Percentiles rank a stretch among this genome's conserved stretches.
These are phyloP conservation scores for Pomatorhinus ruficollis DNA, from an alignment of 2,113 vertebrate species.

Conservation along the genomic window DNA sequence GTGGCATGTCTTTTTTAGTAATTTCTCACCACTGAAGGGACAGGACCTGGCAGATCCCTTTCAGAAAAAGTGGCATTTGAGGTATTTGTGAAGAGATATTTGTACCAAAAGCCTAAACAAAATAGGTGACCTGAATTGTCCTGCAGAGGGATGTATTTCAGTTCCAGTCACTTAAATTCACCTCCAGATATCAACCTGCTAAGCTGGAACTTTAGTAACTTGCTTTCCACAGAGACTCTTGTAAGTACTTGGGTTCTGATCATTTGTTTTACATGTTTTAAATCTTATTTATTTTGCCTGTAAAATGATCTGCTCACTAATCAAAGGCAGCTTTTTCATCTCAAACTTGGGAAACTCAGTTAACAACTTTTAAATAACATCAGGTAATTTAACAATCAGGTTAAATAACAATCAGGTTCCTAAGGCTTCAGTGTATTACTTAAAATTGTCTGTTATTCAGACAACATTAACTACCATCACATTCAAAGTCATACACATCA, in stretches of 20 bases:
- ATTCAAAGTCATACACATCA: conserved; percentile 59
- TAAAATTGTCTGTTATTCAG: conserved; percentile 61
- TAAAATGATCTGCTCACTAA: background rate
- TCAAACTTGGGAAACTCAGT: conserved; percentile 35
- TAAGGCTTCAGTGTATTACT: conserved; percentile 35
- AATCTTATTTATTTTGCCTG: background rate
- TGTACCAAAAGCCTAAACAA: background rate
- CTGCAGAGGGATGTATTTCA: background rate
- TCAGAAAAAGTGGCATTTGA: background rate
- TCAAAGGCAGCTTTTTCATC: conserved; percentile 43
- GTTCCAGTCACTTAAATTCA: background rate
- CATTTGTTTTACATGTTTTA: background rate
- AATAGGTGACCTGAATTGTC: background rate
- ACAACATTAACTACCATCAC: conserved; percentile 50
- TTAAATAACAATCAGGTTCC: background rate
- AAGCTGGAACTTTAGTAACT: background rate
- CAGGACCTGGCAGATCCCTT: background rate
- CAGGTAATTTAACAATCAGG: background rate
- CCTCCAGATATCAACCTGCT: background rate
- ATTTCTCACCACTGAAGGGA: background rate
- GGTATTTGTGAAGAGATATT: background rate
- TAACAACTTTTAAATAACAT: conserved; percentile 49
- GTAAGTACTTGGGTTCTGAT: background rate
- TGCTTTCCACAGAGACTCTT: background rate
- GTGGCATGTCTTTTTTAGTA: background rate